A percentile compares a stretch with the other conserved stretches of the same genome.
Evolutionary conservation across 2,797 vertebrate species (phyloP).

Genomic region (Geotrypetes seraphini): DNA sequence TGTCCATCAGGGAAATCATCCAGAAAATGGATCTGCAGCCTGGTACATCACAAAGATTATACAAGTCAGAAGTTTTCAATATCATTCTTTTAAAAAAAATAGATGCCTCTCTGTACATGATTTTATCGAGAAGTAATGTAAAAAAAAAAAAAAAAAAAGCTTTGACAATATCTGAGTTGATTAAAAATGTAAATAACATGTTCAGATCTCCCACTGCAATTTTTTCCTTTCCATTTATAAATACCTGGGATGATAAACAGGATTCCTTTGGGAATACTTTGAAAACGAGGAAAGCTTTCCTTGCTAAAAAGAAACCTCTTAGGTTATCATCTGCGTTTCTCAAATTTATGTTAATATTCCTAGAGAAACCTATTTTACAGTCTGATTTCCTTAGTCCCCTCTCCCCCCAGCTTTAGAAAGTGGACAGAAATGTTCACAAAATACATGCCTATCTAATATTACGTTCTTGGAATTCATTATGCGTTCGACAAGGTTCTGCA

Average conservation of each 20-base stretch:
- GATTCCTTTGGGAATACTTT: conserved; percentile 13
- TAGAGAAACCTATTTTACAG: conserved; percentile 2
- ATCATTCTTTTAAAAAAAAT: conserved; percentile 23
- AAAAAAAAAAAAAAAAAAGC: conserved; percentile 7
- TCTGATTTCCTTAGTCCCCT: conserved; percentile 8
- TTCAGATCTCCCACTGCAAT: too few species aligned
- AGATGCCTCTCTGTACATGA: too few species aligned
- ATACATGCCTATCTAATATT: too few species aligned
- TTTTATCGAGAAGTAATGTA: conserved; percentile 9
- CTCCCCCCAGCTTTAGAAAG: conserved; percentile 15
- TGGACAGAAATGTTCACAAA: too few species aligned
- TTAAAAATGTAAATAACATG: too few species aligned
- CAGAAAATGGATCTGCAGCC: conserved; percentile 45
- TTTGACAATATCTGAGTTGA: too few species aligned
- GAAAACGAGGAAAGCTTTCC: conserved; percentile 8
- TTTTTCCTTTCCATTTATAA: conserved; percentile 6
- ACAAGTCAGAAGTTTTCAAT: conserved; percentile 32
- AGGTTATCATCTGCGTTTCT: conserved; percentile 6
- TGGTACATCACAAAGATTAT: conserved; percentile 45
- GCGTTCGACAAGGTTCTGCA: too few species aligned
- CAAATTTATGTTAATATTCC: background rate
- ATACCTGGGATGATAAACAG: conserved; percentile 7
- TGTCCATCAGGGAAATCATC: conserved; percentile 51
- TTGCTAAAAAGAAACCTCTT: background rate
- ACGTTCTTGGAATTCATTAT: too few species aligned